These are phyloP conservation scores for Drosophila rubida DNA, from an alignment of 2,888 invertebrate genomes.

Conservation along the genomic window DNA sequence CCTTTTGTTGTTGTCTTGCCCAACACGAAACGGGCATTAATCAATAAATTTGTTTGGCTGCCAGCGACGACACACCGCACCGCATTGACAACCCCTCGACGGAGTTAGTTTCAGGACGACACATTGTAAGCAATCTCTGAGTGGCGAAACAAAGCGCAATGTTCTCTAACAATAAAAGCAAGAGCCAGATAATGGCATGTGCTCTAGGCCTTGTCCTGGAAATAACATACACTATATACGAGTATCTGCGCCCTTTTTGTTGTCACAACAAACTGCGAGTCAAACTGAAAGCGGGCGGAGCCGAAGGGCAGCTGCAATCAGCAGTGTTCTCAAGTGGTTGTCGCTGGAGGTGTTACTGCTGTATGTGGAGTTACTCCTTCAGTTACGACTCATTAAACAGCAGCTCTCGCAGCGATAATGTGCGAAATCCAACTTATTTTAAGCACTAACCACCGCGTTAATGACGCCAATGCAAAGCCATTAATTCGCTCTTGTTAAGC, in stretches of 20 bases:
- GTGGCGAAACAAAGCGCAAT: constrained; percentile 59
- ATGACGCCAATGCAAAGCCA: constrained; percentile 27
- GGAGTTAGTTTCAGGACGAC: constrained; percentile 26
- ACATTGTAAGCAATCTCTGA: constrained; percentile 52
- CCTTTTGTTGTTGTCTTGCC: constrained; percentile 48
- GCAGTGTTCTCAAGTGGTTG: constrained; percentile 42
- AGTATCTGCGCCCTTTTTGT: constrained; percentile 67
- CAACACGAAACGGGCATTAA: constrained; percentile 74
- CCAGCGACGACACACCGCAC: constrained; percentile 72
- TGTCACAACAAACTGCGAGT: constrained; percentile 59
- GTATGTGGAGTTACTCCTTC: constrained; percentile 52
- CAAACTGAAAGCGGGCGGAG: constrained; percentile 56
- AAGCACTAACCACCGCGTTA: constrained; percentile 54
- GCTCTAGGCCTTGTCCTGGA: constrained; percentile 33
- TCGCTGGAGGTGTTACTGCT: constrained; percentile 41
- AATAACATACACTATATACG: constrained; percentile 6
- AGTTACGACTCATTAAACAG: constrained; percentile 66
- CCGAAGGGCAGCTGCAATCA: constrained; percentile 60
- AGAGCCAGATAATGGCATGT: constrained; percentile 55
- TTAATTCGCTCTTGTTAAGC: neutral
- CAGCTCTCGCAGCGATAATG: constrained; percentile 25
- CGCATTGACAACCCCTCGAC: constrained; percentile 56
- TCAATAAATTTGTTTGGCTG: constrained; percentile 83
- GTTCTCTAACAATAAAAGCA: constrained; percentile 42
- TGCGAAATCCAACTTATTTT: constrained; percentile 34